phyloP scores from a whole-genome alignment of 1,140 invertebrate species.

The Eriosoma lanigerum region DNA sequence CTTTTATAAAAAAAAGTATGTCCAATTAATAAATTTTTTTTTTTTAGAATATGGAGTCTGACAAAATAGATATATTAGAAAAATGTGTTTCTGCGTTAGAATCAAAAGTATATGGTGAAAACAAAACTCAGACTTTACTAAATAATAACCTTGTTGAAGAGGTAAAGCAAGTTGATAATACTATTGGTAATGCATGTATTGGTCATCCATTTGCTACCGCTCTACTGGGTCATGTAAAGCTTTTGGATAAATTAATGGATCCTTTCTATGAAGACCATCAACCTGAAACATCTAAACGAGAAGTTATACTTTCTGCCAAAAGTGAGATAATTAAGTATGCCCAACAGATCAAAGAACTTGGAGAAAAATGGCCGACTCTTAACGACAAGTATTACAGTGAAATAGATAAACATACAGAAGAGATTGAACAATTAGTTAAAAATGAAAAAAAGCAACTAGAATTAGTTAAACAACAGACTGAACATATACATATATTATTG shows the following conservation, averaged over 20 bases:
- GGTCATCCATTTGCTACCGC: slow-evolving; percentile 40
- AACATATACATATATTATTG: slow-evolving; percentile 28
- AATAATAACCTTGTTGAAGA: slow-evolving; percentile 11
- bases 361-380: slow-evolving; percentile 25
- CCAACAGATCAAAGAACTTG: not conserved
- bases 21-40: not conserved
- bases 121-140: not conserved
- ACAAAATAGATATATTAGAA: slow-evolving; percentile 34
- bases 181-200: slow-evolving; percentile 44
- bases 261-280: slow-evolving; percentile 46
- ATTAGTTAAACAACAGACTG: slow-evolving; percentile 35
- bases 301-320: slow-evolving; percentile 43
- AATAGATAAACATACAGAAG: slow-evolving; percentile 42
- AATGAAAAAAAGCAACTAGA: slow-evolving; percentile 30
- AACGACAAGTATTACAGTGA: slow-evolving; percentile 42
- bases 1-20: not conserved
- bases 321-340: slow-evolving; percentile 12
- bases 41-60: slow-evolving; percentile 6
- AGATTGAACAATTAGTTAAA: slow-evolving; percentile 27
- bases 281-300: slow-evolving; percentile 30
- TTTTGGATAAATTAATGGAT: slow-evolving; percentile 45
- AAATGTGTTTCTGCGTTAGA: slow-evolving; percentile 20
- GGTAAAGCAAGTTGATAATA: slow-evolving; percentile 23
- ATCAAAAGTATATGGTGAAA: slow-evolving; percentile 15
- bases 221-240: slow-evolving; percentile 30